Evolutionary conservation across 1,140 invertebrate species (phyloP), one percentile per base, ranked within the genome.

Genomic region (Armadillidium nasatum): DNA sequence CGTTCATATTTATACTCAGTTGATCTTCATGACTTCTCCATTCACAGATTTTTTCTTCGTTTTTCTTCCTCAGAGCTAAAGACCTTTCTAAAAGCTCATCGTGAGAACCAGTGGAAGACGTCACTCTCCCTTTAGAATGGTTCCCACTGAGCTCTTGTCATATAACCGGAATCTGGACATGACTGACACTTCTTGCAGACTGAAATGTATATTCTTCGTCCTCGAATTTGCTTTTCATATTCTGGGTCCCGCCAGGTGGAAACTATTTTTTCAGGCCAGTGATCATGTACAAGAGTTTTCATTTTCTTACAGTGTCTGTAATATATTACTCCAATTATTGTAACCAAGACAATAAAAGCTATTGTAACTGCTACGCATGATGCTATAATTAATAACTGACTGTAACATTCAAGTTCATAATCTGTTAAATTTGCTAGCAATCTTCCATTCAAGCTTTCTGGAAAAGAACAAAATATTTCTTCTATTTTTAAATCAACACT

Each of bases 141-240:
- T 78, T 76, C 75, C 79, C 79, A 80, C 74, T 75, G 75, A 80
- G 79, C 79, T 80, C 79, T 76, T 80, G 79, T 80, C 79, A 80
- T 69, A 80, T 80, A 71, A 80, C 79, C 13, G 79, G 75, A 0
- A 80, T 75, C 6, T 76, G 79, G 67, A 80, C 78, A 72, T 80
- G 79, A 44, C 77, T 76, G 21, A 80, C 70, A 44, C 79, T 76
- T 33, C 79, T 60, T 21, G 77, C 71, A 7, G 79, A 80, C 21
- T 80, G 79, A 68, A 80, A 80, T 9, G 79, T 80, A 68, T 80
- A 80, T 44, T 80, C 79, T 46, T 80, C 79, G 45, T 80, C 79
- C 54, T 80, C 79, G 4, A n/a, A 80, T 71, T 23, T 80, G 79
- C 72, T 80, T 80, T 72, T 80, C 74, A 69, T 80, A 80, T 71